Percentiles rank a stretch among this genome's conserved stretches.
phyloP scores from a whole-genome alignment of 35 echinoderm and acorn worm genomes.

The Lytechinus variegatus region DNA sequence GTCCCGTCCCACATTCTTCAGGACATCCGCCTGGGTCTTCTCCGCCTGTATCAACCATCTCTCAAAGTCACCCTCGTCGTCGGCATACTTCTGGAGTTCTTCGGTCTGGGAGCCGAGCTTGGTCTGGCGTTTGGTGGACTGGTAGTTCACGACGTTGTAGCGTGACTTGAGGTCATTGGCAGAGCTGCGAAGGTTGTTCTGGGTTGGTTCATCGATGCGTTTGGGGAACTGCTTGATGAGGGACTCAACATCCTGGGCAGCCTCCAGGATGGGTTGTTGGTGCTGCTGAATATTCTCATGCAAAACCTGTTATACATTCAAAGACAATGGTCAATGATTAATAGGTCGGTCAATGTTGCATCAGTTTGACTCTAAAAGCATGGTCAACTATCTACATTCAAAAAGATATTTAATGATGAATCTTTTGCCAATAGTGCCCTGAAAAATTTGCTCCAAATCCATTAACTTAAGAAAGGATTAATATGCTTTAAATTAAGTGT shows the following conservation, averaged over 20 bases:
- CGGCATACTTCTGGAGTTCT: constrained; percentile 81
- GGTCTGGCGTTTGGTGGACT: constrained; percentile 78
- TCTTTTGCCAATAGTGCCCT: no score
- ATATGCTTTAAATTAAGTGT: no score
- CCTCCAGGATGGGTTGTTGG: constrained; percentile 80
- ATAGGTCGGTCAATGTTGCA: no score
- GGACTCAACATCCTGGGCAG: constrained; percentile 72
- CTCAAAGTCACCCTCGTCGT: constrained; percentile 79
- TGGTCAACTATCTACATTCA: no score
- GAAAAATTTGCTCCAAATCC: no score
- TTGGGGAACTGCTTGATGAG: constrained; percentile 77
- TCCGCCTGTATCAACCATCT: constrained; percentile 80
- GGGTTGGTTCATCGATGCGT: constrained; percentile 68
- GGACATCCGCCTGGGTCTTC: constrained; percentile 62
- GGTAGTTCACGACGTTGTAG: constrained; percentile 88
- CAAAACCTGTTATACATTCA: constrained; percentile 56
- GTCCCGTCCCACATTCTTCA: constrained; percentile 68
- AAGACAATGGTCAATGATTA: neutral
- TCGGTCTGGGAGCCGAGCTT: constrained; percentile 67
- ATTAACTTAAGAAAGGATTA: no score
- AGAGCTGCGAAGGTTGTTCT: constrained; percentile 66
- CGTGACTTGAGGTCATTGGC: constrained; percentile 79
- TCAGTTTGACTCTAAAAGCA: no score
- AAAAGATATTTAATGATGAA: no score
- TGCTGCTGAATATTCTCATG: constrained; percentile 85